Evolutionary conservation across 2,797 vertebrate genomes (phyloP), one percentile per base, ranked within the genome.

Genomic region (Synaphobranchus kaupii): DNA sequence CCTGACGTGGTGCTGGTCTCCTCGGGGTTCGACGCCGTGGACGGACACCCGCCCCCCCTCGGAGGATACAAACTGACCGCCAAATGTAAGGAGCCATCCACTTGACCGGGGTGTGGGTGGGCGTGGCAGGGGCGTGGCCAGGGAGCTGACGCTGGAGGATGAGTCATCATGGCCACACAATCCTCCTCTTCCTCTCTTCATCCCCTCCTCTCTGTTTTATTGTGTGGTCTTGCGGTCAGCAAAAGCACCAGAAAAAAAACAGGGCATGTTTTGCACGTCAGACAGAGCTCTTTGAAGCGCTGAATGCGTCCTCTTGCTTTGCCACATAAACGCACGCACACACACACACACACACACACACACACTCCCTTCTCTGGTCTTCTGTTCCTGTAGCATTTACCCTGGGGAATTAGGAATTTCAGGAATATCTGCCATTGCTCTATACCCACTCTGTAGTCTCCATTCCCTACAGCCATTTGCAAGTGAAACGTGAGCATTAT

Each of bases 1-100:
- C 98, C 98, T 0, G 98, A 99, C 0, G 93, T 99, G 89, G 98
- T 99, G 91, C 95, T 99, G 94, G 98, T 99, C 34, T 99, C 98
- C 0, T 98, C 98, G 0, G 98, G 98, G 88, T 99, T 99, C 2
- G 98, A 99, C 31, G 98, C 97, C 0, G 98, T 99, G 52, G 98
- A 99, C 83, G 98, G 98, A 80, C 98, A 99, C 88, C 97, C 97
- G 13, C 94, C 98, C 0, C 98, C 98, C 0, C 96, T 99, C 0
- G 98, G 98, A 89, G 98, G 98, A 90, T 99, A 99, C 92, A 97
- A 94, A 48, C 96, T 99, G 8, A 97, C 98, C 0, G 98, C 98
- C 91, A 99, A 97, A 93, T 99, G 98, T 99, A 94, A 98, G 98
- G 39, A n/a, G 20, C 52, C 78, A 0, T 58, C 22, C 25, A 9